Percentiles rank a stretch among this genome's conserved stretches.
These are phyloP conservation scores for Pelecanus crispus DNA, from an alignment of 2,113 vertebrate species.

Conservation along the genomic window DNA sequence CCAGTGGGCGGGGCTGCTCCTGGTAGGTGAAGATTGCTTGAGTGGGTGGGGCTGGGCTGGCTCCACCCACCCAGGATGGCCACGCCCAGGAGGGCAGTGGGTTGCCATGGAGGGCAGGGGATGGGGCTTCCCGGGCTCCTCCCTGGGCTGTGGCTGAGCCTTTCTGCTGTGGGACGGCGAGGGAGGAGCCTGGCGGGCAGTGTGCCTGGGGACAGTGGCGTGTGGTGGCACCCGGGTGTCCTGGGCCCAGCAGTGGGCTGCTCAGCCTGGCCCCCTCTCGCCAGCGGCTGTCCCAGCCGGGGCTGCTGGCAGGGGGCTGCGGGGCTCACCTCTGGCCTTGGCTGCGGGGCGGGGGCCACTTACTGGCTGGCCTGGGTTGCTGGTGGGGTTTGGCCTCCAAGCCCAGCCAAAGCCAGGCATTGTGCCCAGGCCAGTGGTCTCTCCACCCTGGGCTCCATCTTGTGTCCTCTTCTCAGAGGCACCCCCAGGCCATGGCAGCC, in stretches of 20 bases:
- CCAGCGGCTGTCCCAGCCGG: too few relatives aligned
- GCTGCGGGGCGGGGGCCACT: rapidly evolving
- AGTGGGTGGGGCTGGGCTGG: background rate
- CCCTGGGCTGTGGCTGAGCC: too few relatives aligned
- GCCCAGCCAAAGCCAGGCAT: rapidly evolving
- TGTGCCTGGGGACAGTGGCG: background rate
- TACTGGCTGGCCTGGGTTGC: background rate
- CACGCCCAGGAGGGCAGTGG: rapidly evolving
- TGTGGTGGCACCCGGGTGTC: rapidly evolving
- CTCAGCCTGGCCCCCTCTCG: background rate
- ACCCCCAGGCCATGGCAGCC: rapidly evolving
- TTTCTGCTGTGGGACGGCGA: too few relatives aligned
- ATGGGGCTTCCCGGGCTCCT: too few relatives aligned
- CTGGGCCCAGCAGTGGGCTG: background rate
- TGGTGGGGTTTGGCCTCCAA: rapidly evolving
- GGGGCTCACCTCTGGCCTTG: background rate
- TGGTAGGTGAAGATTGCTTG: background rate
- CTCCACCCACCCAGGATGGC: background rate
- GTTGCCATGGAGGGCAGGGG: rapidly evolving
- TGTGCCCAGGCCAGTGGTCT: background rate
- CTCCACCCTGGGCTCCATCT: background rate
- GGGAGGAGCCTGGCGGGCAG: too few relatives aligned
- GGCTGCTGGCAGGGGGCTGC: too few relatives aligned
- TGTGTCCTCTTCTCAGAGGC: background rate
- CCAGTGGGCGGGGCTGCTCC: background rate